Evolutionary conservation across 2,797 vertebrate species (phyloP), one percentile per base, ranked within the genome.

Genomic region (Phyllotis vaccarum): DNA sequence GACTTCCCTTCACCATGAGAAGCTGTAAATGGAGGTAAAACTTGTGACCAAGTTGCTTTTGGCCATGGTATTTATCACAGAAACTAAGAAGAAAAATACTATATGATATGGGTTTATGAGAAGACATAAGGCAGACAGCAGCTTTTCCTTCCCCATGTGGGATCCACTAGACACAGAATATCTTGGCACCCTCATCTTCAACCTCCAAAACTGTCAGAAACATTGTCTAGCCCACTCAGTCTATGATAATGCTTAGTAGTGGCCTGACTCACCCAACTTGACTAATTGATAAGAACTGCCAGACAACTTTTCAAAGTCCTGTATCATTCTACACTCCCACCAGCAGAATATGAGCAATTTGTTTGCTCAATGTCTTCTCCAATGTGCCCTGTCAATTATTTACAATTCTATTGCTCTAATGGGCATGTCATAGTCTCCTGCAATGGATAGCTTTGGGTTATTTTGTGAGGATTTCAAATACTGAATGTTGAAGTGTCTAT

Each of bases 321-420:
- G 46, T 17, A 4, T 8, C 29, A 0, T 31, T 60, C 81, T 49
- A 31, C 5, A 17, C 58, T 83, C 72, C 34, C 6, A 31, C 29
- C 31, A 74, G 12, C 16, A 12, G 0, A 0, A 5, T 5, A 7
- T 31, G 64, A 56, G 6, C 2, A 1, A 78, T 52, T 37, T 49
- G 2, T 31, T 12, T n/a, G 19, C 24, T 37, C 74, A 14, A 3
- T 31, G 34, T 24, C n/a, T 13, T 80, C 29, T n/a, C 17, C 62
- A 13, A 27, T 3, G 1, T 13, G 3, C 52, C 9, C 3, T 66
- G 22, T 68, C 24, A 13, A 7, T n/a, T 52, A 66, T 27, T 60
- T 40, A 72, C 3, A 79, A 90, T 13, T 49, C 17, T 21, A 12
- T 24, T 60, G 2, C 72, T 86, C 14, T 37, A 21, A 19, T 13